These are phyloP conservation scores for Thermophis baileyi DNA, from an alignment of 2,113 vertebrate species.

Conservation along the genomic window DNA sequence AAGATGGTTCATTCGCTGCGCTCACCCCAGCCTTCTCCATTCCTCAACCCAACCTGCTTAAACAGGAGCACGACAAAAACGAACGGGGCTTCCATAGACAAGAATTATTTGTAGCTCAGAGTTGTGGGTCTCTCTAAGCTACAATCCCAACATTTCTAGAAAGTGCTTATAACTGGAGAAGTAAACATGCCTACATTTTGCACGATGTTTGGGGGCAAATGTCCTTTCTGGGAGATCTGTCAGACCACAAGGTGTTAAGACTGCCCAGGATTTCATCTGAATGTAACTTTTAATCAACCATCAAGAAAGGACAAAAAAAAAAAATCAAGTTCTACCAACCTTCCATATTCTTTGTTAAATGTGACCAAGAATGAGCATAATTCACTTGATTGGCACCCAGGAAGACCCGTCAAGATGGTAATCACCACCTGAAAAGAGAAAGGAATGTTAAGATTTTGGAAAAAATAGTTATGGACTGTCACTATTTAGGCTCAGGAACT, in stretches of 20 bases:
- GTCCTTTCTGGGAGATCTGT: neutral
- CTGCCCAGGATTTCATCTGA: neutral
- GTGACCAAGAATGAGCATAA: slow-evolving; percentile 82
- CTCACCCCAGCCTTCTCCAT: neutral
- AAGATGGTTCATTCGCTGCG: neutral
- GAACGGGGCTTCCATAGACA: neutral
- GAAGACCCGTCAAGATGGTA: slow-evolving; percentile 85
- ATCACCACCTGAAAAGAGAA: slow-evolving; percentile 75
- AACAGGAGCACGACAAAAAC: too few species aligned
- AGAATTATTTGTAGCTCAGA: neutral
- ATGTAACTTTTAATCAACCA: neutral
- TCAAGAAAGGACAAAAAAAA: too few species aligned
- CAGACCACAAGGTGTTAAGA: neutral
- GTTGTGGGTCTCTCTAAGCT: neutral
- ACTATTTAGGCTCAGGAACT: neutral
- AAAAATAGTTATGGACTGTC: neutral
- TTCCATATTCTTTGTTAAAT: slow-evolving; percentile 81
- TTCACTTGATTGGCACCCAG: slow-evolving; percentile 84
- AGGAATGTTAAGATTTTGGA: neutral
- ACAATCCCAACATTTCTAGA: neutral
- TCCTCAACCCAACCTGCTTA: neutral
- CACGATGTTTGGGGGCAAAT: neutral
- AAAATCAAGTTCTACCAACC: slow-evolving; percentile 66
- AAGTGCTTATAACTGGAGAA: neutral
- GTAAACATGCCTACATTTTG: neutral